Percentiles rank a stretch among this genome's conserved stretches.
Conservation (phyloP, 1,140 invertebrate genomes). For the Cherax destructor region DNA sequence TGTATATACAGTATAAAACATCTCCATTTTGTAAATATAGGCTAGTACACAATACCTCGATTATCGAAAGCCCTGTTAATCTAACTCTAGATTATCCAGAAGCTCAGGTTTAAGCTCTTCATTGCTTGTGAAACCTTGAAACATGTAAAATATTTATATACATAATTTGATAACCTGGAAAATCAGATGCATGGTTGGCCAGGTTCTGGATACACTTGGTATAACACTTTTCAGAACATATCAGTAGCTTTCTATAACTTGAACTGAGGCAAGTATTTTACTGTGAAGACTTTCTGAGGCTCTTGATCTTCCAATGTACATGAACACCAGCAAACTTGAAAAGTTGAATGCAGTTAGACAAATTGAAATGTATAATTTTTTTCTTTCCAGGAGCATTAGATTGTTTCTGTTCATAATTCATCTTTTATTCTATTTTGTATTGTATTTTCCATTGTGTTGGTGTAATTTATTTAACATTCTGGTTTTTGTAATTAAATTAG, state of each 20-base stretch:
- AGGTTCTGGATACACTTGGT: neutral
- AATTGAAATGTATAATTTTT: neutral
- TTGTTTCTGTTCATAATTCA: neutral
- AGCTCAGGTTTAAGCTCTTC: neutral
- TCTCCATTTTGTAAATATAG: neutral
- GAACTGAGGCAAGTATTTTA: neutral
- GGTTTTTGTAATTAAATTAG: neutral
- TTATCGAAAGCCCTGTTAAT: conserved; percentile 3
- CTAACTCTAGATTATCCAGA: neutral
- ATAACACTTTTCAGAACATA: neutral
- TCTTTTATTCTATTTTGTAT: neutral
- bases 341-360: neutral
- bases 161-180: neutral
- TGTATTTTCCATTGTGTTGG: neutral
- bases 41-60: neutral
- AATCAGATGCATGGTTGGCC: neutral
- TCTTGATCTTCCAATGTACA: neutral
- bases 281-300: neutral
- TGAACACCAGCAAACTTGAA: neutral
- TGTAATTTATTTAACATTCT: no score
- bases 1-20: neutral
- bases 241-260: neutral
- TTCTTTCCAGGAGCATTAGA: neutral
- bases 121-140: neutral
- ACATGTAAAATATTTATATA: neutral